Evolutionary conservation across 2,888 invertebrate species (phyloP), one percentile per base, ranked within the genome.

Genomic region (Merodon equestris): DNA sequence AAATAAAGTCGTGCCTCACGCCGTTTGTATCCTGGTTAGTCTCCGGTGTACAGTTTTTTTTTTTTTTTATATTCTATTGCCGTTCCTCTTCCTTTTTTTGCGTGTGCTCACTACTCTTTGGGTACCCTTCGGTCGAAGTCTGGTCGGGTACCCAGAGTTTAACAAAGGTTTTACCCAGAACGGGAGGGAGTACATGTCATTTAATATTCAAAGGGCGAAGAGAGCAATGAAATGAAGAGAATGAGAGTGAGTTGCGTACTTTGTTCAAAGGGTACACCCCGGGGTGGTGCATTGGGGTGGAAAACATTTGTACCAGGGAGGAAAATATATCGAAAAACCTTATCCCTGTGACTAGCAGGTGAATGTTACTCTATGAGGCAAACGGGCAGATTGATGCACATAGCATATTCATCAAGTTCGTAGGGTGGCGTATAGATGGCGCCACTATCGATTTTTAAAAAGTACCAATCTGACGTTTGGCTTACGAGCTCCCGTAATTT

Each of bases 1-100:
- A 74, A 79, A 74, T 74, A 70, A 79, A 79, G 79, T 73, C 74
- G 58, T 67, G 61, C 57, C 51, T 75, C 81, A 54, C 61, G 40
- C 44, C 45, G 58, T 64, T 64, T 63, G 58, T 54, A 58, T 60
- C 53, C 51, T 60, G 60, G 70, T 71, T 63, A 13, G 53, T 10
- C 40, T n/a, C n/a, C 10, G 10, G 38, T 66, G 66, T 74, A 71
- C 66, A 56, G 68, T 51, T 4, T 7, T 27, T 27, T 27, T 27
- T 27, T 7, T 7, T 27, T 27, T 27, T 27, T 27, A 4, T 27
- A 4, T 7, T 27, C 27, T 27, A n/a, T n/a, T n/a, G n/a, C n/a
- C 12, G 38, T 47, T 15, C 13, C 48, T 12, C 15, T 57, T 45
- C 27, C 12, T 27, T 27, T 27, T 64, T 74, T 57, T 68, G 47